These are phyloP conservation scores for Chironomus striatipennis DNA, from an alignment of 1,140 invertebrate genomes.

Conservation along the genomic window DNA sequence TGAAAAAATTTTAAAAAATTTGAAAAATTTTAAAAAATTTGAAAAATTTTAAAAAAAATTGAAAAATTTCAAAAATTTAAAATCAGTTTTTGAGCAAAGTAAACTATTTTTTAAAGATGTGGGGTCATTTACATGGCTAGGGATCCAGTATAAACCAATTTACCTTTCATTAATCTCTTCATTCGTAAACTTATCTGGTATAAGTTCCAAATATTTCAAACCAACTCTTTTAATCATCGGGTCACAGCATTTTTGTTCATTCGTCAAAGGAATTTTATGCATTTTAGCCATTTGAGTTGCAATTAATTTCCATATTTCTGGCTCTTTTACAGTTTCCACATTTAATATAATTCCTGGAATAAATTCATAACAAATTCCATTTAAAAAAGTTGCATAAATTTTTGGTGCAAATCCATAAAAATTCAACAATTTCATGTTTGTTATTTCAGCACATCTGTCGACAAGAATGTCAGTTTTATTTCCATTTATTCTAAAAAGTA, in stretches of 20 bases:
- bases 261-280: slow-evolving; percentile 51
- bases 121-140: no score
- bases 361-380: slow-evolving; percentile 91
- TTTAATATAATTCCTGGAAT: slow-evolving; percentile 73
- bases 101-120: no score
- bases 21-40: no score
- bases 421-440: slow-evolving; percentile 61
- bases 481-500: slow-evolving; percentile 87
- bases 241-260: slow-evolving; percentile 39
- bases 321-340: slow-evolving; percentile 55
- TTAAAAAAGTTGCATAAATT: slow-evolving; percentile 85
- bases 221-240: slow-evolving; percentile 68
- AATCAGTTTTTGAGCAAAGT: no score
- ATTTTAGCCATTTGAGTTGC: slow-evolving; percentile 73
- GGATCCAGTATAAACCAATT: no score
- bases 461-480: slow-evolving; percentile 89
- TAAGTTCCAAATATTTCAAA: slow-evolving; percentile 61
- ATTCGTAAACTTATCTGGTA: slow-evolving; percentile 56
- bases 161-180: slow-evolving; percentile 54
- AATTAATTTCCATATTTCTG: slow-evolving; percentile 63
- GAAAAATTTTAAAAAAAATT: no score
- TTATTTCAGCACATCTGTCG: slow-evolving; percentile 74
- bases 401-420: slow-evolving; percentile 69
- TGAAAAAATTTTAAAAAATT: no score
- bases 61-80: no score